These are phyloP conservation scores for Rousettus leschenaultii DNA, from an alignment of 2,113 vertebrate genomes.

Conservation along the genomic window DNA sequence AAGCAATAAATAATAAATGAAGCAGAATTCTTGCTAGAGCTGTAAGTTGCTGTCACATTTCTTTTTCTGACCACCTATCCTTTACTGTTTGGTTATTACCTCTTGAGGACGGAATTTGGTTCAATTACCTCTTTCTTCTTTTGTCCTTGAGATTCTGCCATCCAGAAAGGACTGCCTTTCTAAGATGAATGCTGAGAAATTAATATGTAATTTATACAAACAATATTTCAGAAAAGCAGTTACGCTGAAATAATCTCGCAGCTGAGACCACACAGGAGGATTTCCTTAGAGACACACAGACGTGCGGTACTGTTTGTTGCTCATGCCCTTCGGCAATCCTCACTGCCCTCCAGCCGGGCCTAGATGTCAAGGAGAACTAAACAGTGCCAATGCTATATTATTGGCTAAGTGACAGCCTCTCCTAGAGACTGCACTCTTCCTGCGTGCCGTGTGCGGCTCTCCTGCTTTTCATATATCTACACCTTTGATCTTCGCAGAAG, in stretches of 20 bases:
- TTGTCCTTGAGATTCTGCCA: background rate
- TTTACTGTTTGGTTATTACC: background rate
- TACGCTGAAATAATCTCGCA: background rate
- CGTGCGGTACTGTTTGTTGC: background rate
- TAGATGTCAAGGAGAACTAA: background rate
- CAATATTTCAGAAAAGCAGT: background rate
- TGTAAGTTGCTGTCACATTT: background rate
- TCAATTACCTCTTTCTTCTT: background rate
- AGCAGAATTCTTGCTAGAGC: background rate
- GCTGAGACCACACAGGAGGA: background rate
- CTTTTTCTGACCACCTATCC: background rate
- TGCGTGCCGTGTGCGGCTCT: too few species aligned
- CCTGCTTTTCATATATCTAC: background rate
- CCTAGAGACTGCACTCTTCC: too few species aligned
- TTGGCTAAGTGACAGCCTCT: background rate
- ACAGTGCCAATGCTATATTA: background rate
- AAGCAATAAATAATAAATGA: background rate
- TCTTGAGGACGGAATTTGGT: background rate
- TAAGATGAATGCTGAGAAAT: background rate
- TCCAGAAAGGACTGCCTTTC: background rate
- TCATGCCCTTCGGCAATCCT: background rate
- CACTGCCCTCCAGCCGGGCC: background rate
- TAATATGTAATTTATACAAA: background rate
- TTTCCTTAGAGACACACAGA: background rate
- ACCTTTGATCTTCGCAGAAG: background rate